A percentile compares a stretch with the other conserved stretches of the same genome.
Conservation (phyloP, 1,140 invertebrate species). For the Agrilus planipennis region DNA sequence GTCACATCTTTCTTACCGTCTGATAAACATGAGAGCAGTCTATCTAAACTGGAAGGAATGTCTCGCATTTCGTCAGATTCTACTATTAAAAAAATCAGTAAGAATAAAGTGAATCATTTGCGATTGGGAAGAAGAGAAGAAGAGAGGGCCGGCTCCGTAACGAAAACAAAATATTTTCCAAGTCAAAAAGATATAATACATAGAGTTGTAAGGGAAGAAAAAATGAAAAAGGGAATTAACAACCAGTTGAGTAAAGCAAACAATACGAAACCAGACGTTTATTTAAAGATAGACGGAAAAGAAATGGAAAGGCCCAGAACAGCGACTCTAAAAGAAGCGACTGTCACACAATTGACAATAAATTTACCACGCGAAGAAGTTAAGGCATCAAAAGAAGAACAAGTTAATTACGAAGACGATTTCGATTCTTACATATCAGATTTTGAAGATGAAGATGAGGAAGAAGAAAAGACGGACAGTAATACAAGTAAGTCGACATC, state of each 20-base stretch:
- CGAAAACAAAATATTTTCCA: constrained; percentile 27
- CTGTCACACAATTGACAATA: constrained; percentile 22
- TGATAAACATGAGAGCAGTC: too few relatives aligned
- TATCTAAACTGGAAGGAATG: too few relatives aligned
- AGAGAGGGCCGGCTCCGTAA: constrained; percentile 11
- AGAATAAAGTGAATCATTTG: neutral
- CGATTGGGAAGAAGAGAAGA: neutral
- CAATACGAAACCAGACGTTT: neutral
- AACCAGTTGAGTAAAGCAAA: neutral
- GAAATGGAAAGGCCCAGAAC: constrained; percentile 24
- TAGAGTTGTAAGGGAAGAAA: neutral
- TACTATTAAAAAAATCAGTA: constrained; percentile 4
- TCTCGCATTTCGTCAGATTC: neutral
- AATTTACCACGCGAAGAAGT: constrained; percentile 3
- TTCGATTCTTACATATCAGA: constrained; percentile 49
- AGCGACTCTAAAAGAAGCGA: constrained; percentile 25
- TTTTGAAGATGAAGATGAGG: constrained; percentile 40
- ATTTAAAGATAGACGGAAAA: neutral
- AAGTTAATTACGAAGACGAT: constrained; percentile 42
- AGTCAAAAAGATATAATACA: constrained; percentile 5
- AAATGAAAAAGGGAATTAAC: neutral
- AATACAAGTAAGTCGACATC: too few relatives aligned
- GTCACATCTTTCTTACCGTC: too few relatives aligned
- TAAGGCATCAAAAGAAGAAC: constrained; percentile 5
- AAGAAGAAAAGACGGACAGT: too few relatives aligned